phyloP scores from a whole-genome alignment of 30 jellyfish, hydroid and myxozoan species.

The Turritopsis rubra region DNA sequence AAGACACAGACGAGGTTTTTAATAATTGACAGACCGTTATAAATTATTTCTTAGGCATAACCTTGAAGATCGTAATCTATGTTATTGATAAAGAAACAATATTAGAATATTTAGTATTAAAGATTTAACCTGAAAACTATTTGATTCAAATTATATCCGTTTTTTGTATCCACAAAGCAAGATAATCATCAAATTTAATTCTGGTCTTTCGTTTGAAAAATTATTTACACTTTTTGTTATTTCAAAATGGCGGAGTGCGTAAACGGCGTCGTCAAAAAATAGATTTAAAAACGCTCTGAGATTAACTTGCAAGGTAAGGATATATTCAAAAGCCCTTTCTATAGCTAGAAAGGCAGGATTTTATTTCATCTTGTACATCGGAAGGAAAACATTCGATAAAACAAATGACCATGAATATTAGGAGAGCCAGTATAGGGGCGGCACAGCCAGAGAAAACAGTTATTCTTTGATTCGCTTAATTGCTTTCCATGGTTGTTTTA shows the following conservation, averaged over 20 bases:
- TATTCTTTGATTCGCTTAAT: no score
- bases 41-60: no score
- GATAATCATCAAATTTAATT: neutral
- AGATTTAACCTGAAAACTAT: neutral
- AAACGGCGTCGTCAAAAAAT: neutral
- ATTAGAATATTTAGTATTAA: no score
- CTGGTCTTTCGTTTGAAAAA: constrained; percentile 1
- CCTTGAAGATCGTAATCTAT: no score
- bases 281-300: neutral
- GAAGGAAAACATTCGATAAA: no score
- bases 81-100: no score
- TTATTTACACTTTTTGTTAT: constrained; percentile 15
- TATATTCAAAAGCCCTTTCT: neutral
- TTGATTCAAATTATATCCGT: neutral
- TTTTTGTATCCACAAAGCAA: neutral
- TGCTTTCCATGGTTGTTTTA: no score
- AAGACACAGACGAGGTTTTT: neutral
- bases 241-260: constrained; percentile 7
- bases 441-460: no score
- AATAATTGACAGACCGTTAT: neutral
- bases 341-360: neutral
- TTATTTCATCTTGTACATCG: no score
- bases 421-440: no score
- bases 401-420: no score
- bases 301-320: no score